phyloP scores from a whole-genome alignment of 2,888 invertebrate genomes.

The Clivina fossor region DNA sequence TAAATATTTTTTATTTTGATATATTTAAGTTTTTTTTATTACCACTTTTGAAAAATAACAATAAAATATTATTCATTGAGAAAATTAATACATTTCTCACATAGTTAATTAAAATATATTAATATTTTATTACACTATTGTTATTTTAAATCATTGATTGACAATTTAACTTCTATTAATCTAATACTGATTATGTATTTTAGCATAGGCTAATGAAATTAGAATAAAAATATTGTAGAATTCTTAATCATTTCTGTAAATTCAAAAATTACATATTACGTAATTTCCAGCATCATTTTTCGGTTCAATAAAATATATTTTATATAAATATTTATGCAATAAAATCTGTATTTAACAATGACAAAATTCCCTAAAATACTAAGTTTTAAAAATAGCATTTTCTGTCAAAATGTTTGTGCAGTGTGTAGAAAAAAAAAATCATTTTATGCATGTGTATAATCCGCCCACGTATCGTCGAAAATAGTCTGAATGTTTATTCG shows the following conservation, averaged over 20 bases:
- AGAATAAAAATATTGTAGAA: background rate
- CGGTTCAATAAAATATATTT: too few relatives aligned
- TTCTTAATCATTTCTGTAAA: background rate
- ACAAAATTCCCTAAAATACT: constrained; percentile 18
- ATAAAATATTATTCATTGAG: background rate
- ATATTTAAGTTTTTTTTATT: too few relatives aligned
- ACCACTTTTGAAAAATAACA: too few relatives aligned
- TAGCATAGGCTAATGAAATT: background rate
- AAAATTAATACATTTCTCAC: background rate
- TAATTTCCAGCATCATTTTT: too few relatives aligned
- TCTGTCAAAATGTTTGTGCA: background rate
- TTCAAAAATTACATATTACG: background rate
- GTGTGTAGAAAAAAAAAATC: too few relatives aligned
- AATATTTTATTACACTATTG: background rate
- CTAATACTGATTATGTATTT: background rate
- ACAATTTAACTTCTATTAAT: background rate
- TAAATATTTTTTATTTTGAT: too few relatives aligned
- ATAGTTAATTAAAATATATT: background rate
- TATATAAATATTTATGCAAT: background rate
- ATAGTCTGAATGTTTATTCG: constrained; percentile 7
- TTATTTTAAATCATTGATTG: background rate
- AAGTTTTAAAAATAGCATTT: constrained; percentile 3
- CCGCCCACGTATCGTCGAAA: background rate
- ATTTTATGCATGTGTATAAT: constrained; percentile 3
- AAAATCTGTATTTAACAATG: constrained; percentile 1